A percentile compares a stretch with the other conserved stretches of the same genome.
Conservation (phyloP, 2,888 invertebrate genomes). For the Drosophila kambysellisi region DNA sequence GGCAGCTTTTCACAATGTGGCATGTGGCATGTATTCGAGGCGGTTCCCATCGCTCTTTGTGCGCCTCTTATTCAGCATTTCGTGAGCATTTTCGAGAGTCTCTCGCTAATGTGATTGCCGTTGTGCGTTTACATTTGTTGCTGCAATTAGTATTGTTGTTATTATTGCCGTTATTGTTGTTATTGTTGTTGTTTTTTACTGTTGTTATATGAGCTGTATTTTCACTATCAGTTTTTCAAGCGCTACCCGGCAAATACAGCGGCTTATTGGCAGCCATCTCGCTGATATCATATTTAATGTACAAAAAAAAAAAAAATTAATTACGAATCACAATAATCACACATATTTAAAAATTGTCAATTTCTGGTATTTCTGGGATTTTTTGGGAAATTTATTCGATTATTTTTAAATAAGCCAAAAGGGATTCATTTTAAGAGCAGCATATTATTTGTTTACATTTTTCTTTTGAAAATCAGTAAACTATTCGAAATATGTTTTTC, state of each 20-base stretch:
- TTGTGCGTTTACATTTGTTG: constrained; percentile 36
- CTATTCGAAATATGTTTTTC: too few relatives aligned
- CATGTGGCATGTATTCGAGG: constrained; percentile 41
- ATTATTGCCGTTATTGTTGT: not conserved
- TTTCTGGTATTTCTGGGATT: not conserved
- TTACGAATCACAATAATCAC: too few relatives aligned
- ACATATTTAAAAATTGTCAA: fast-evolving
- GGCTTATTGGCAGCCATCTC: constrained; percentile 8
- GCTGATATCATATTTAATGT: not conserved
- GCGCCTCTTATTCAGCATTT: constrained; percentile 43
- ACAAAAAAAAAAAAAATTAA: fast-evolving
- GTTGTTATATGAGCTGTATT: constrained; percentile 34
- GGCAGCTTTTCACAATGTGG: constrained; percentile 53
- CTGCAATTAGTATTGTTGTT: constrained; percentile 1
- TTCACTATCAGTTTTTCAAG: constrained; percentile 49
- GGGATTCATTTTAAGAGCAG: not conserved
- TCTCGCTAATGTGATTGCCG: constrained; percentile 45
- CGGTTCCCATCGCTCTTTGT: constrained; percentile 48
- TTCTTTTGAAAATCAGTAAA: not conserved
- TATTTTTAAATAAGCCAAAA: not conserved
- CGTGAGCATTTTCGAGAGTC: constrained; percentile 39
- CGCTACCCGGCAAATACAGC: not conserved
- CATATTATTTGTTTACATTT: not conserved
- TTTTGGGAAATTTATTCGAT: not conserved
- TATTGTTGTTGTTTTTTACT: constrained; percentile 18